A percentile compares a stretch with the other conserved stretches of the same genome.
phyloP scores from a whole-genome alignment of 2,888 invertebrate genomes.

The Lasioglossum lativentre region DNA sequence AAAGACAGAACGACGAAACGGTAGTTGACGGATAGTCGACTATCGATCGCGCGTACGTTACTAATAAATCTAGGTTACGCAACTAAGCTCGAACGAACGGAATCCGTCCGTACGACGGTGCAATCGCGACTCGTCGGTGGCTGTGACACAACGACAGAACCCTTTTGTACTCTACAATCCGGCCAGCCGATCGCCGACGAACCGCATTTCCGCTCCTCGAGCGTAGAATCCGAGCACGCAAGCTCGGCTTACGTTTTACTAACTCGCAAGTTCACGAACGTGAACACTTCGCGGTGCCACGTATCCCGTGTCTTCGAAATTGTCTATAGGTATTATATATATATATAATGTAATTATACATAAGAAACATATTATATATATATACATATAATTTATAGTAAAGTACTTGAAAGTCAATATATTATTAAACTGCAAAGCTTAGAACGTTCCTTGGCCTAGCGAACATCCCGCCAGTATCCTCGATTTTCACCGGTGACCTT shows the following conservation, averaged over 20 bases:
- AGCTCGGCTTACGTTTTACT: slow-evolving; percentile 5
- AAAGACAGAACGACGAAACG: background rate
- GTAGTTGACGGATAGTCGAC: background rate
- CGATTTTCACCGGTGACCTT: background rate
- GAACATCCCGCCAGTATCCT: background rate
- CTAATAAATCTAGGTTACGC: slow-evolving; percentile 23
- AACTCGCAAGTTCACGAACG: slow-evolving; percentile 14
- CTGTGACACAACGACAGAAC: background rate
- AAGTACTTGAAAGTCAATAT: slow-evolving; percentile 26
- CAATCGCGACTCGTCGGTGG: background rate
- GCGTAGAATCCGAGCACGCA: background rate
- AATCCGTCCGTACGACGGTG: slow-evolving; percentile 6
- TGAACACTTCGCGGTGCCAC: slow-evolving; percentile 7
- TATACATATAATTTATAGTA: slow-evolving; percentile 20
- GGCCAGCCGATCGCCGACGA: background rate
- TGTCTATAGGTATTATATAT: slow-evolving; percentile 25
- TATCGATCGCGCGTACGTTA: slow-evolving; percentile 21
- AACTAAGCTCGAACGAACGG: slow-evolving; percentile 13
- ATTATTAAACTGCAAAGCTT: slow-evolving; percentile 11
- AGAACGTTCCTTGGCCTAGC: background rate
- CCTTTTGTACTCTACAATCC: slow-evolving; percentile 13
- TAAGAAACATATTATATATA: slow-evolving; percentile 18
- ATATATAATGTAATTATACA: slow-evolving; percentile 18
- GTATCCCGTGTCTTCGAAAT: slow-evolving; percentile 20
- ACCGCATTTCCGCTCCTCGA: slow-evolving; percentile 1